Evolutionary conservation across 2,797 vertebrate genomes (phyloP).

Genomic region (Gambelia wislizenii): DNA sequence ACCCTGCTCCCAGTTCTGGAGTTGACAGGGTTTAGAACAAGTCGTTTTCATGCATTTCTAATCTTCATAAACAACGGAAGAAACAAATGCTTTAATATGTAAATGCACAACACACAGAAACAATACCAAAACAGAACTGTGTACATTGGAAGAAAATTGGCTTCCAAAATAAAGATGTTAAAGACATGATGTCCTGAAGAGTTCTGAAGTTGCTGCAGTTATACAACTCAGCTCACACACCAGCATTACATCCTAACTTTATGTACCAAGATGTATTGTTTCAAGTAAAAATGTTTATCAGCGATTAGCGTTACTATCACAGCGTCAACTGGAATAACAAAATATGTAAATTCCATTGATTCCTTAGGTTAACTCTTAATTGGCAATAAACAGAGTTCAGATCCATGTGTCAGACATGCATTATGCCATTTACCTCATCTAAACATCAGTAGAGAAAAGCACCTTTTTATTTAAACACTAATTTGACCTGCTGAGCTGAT

Average conservation of each 20-base stretch:
- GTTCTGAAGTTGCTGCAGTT: not conserved
- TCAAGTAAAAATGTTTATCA: not conserved
- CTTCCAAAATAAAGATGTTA: not conserved
- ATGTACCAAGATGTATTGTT: not conserved
- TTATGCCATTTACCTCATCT: not conserved
- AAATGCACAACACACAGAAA: not conserved
- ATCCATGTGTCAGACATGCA: not conserved
- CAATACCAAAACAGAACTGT: not conserved
- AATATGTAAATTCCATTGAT: no score
- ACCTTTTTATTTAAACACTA: not conserved
- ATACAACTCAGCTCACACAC: not conserved
- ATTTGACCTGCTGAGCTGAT: not conserved
- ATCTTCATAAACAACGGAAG: not conserved
- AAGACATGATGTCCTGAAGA: not conserved
- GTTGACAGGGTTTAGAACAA: not conserved
- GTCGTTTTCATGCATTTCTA: not conserved
- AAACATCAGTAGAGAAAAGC: not conserved
- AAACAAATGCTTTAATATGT: not conserved
- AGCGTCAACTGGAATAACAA: no score
- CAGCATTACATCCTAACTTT: not conserved
- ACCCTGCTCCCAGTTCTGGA: not conserved
- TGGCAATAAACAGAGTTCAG: no score
- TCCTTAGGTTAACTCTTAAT: no score
- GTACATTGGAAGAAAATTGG: not conserved
- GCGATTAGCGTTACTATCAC: no score